phyloP scores from a whole-genome alignment of 1,140 invertebrate species.

The Drusus annulatus region DNA sequence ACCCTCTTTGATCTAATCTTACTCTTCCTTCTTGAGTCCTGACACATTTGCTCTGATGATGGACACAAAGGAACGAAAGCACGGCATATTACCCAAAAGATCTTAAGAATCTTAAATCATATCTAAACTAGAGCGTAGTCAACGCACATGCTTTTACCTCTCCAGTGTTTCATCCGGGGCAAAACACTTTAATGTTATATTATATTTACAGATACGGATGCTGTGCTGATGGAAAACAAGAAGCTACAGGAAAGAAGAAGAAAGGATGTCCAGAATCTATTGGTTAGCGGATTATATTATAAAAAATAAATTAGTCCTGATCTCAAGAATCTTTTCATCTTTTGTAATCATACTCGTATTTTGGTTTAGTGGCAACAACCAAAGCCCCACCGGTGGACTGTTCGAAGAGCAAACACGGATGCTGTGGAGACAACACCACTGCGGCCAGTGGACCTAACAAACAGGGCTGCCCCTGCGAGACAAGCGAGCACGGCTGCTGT shows the following conservation, averaged over 20 bases:
- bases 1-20: no score
- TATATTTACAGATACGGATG: conserved; percentile 76
- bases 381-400: conserved; percentile 66
- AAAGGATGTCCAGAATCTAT: conserved; percentile 75
- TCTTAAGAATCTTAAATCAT: no score
- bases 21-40: no score
- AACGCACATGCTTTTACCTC: no score
- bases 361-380: conserved; percentile 35
- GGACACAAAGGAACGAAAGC: no score
- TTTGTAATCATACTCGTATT: not conserved
- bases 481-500: conserved; percentile 89
- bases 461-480: conserved; percentile 84
- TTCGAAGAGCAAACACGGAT: conserved; percentile 77
- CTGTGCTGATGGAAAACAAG: conserved; percentile 82
- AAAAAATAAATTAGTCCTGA: not conserved
- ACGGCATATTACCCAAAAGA: no score
- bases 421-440: conserved; percentile 82
- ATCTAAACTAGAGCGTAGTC: no score
- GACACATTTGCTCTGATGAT: no score
- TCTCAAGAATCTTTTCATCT: not conserved
- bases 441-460: conserved; percentile 79
- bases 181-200: not conserved
- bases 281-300: conserved; percentile 45
- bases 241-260: conserved; percentile 77
- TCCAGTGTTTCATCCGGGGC: no score